Evolutionary conservation across 2,113 vertebrate genomes (phyloP), one percentile per base, ranked within the genome.

Genomic region (Petromus typicus): DNA sequence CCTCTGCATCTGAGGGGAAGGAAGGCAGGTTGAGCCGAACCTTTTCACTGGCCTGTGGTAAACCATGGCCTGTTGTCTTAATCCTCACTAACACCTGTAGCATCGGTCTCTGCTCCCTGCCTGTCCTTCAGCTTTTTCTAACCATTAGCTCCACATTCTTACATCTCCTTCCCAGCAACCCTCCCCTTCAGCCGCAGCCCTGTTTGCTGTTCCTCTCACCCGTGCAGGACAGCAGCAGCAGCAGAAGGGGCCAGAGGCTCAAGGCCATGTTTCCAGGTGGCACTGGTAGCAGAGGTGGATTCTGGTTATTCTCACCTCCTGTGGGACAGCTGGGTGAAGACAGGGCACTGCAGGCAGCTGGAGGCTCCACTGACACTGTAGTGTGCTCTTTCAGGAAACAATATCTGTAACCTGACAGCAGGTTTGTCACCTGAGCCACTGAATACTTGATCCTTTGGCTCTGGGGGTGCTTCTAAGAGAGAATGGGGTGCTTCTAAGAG

Each of bases 361-460:
- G 25, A 59, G 89, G 61, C 56, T 91, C 89, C 43, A 78, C 96
- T 94, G 90, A 97, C 95, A 95, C 85, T n/a, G 16, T 66, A 67
- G 78, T 89, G 89, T 91, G 96, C 80, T 82, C 93, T 97, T 96
- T 97, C 93, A 80, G 93, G 94, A 97, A 97, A 97, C 76, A 95
- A 6, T 97, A 97, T 92, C 95, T 78, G 97, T 97, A 96, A 97
- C 95, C 94, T 83, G 96, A 97, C 95, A 96, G 93, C 85, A 95
- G 93, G 90, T 93, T 92, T 93, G 97, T 96, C 95, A 98, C 95
- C 85, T 84, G 97, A 98, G 95, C 95, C 95, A 90, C 94, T 82
- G 96, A 95, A 81, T 93, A 98, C 90, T 87, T 96, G 97, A 98
- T 98, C 96, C 94, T 90, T 95, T 56, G 87, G 84, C 93, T 97